Evolutionary conservation across 2,888 invertebrate species (phyloP), one percentile per base, ranked within the genome.

Genomic region (Sphaeridia pumilis): DNA sequence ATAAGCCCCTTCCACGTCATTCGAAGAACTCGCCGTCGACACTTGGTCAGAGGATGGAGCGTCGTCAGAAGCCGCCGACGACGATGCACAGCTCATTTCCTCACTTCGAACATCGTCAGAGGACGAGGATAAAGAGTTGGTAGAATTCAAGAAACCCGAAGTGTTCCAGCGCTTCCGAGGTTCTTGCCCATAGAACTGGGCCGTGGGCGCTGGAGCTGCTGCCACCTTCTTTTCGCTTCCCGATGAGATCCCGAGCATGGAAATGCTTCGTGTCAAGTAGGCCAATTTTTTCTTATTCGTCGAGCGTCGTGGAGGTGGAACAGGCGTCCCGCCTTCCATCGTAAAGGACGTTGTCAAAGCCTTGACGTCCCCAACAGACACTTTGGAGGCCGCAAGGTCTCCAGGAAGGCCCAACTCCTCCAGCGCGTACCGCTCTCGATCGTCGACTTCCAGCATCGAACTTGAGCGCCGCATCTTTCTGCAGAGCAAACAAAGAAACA

Each of bases 401-500:
- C n/a, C n/a, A n/a, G n/a, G n/a, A n/a, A n/a, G n/a, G n/a, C n/a
- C n/a, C n/a, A n/a, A n/a, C n/a, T n/a, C n/a, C n/a, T n/a, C n/a
- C n/a, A n/a, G n/a, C n/a, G 24, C 14, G 38, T 38, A 38, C 12
- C 38, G 27, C 45, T 25, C 31, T 7, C n/a, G 7, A 17, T 24
- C n/a, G n/a, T 26, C 47, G 41, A 59, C 50, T 41, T 59, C 59
- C 31, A 56, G 57, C 55, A 56, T 49, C 35, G 59, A 59, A 27
- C 54, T 58, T 20, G 58, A 45, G 17, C 58, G 52, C 20, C 61
- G 36, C 61, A 62, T 59, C 48, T 45, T 59, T 50, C 61, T 62
- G 55, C 14, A 49, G 44, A 24, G 28, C 17, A 46, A 27, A 48
- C 25, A 45, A 46, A 46, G 3, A 22, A 28, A 28, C n/a, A 12